These are phyloP conservation scores for Netelia melanura DNA, from an alignment of 2,888 invertebrate genomes.

Conservation along the genomic window DNA sequence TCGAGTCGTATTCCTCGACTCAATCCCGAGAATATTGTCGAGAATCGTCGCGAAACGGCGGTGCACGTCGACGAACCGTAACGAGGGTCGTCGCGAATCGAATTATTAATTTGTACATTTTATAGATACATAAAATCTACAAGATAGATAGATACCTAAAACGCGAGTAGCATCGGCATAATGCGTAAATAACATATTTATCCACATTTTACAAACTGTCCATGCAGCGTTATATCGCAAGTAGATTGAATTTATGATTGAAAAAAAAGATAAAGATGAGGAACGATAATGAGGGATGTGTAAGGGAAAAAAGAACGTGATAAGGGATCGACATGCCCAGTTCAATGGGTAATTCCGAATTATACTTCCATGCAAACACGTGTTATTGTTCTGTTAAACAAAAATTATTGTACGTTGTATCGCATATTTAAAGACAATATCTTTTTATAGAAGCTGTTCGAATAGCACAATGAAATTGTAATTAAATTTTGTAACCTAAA, in stretches of 20 bases:
- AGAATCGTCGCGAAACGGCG: slow-evolving; percentile 17
- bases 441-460: slow-evolving; percentile 68
- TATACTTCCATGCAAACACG: slow-evolving; percentile 61
- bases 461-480: slow-evolving; percentile 58
- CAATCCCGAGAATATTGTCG: slow-evolving; percentile 17
- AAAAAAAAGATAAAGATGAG: background rate
- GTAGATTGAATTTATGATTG: slow-evolving; percentile 48
- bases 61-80: background rate
- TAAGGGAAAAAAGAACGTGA: slow-evolving; percentile 48
- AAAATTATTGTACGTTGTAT: slow-evolving; percentile 65
- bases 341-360: slow-evolving; percentile 65
- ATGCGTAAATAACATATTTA: slow-evolving; percentile 46
- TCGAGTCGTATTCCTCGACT: slow-evolving; percentile 6
- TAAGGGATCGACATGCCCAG: slow-evolving; percentile 67
- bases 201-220: slow-evolving; percentile 54
- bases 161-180: slow-evolving; percentile 42
- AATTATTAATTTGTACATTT: slow-evolving; percentile 70
- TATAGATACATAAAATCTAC: slow-evolving; percentile 43
- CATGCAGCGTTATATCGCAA: slow-evolving; percentile 23
- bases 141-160: slow-evolving; percentile 22
- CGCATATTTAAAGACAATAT: slow-evolving; percentile 67
- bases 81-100: slow-evolving; percentile 16
- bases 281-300: slow-evolving; percentile 1
- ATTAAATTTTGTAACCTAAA: slow-evolving; percentile 62
- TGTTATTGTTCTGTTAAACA: slow-evolving; percentile 60